Conservation (phyloP, 2,797 vertebrate species). For the Falco naumanni region DNA sequence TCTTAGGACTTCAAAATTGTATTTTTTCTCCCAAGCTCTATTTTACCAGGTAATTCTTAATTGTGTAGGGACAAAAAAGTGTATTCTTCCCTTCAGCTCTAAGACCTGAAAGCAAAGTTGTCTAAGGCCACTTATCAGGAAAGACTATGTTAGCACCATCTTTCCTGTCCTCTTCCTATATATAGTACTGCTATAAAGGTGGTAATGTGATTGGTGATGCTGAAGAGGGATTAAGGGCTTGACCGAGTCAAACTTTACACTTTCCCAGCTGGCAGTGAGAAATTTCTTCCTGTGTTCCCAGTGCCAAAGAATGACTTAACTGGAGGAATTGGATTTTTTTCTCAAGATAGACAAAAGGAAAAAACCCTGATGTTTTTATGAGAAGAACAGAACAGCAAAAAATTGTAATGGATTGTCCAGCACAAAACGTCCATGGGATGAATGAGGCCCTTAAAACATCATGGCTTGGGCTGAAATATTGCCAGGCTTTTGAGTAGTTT, state of each 20-base stretch:
- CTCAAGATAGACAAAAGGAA: background rate
- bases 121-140: background rate
- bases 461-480: background rate
- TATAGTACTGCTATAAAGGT: background rate
- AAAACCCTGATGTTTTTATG: slow-evolving; percentile 30
- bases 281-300: slow-evolving; percentile 60
- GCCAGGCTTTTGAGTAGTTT: slow-evolving; percentile 22
- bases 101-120: background rate
- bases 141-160: background rate
- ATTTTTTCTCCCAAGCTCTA: background rate
- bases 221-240: background rate
- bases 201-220: background rate
- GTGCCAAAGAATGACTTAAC: slow-evolving; percentile 53
- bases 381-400: slow-evolving; percentile 49
- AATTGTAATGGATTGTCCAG: slow-evolving; percentile 25
- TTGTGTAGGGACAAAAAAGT: background rate
- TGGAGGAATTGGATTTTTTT: background rate
- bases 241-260: slow-evolving; percentile 37
- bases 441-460: slow-evolving; percentile 46
- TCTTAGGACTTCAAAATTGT: background rate
- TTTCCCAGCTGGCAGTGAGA: slow-evolving; percentile 48
- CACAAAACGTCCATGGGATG: slow-evolving; percentile 34
- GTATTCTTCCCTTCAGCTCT: background rate
- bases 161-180: background rate
- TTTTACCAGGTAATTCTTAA: background rate